These are phyloP conservation scores for Eulemur macaco DNA, from an alignment of 2,113 vertebrate species.

Conservation along the genomic window DNA sequence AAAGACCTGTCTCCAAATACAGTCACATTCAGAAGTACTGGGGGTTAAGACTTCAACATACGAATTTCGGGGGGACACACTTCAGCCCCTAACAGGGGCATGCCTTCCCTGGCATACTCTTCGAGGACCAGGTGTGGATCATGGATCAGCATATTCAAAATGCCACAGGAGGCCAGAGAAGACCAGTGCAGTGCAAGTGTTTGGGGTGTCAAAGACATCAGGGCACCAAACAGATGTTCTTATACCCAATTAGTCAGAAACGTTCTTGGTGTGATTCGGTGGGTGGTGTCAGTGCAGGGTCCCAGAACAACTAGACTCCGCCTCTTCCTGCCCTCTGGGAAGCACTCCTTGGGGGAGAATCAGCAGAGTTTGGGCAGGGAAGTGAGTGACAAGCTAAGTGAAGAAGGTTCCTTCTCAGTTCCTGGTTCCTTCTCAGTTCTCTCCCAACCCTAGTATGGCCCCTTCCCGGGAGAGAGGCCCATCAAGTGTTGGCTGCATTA, in stretches of 20 bases:
- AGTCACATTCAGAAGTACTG: neutral
- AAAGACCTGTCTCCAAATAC: neutral
- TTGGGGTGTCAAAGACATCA: neutral
- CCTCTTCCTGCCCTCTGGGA: neutral
- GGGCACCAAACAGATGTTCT: neutral
- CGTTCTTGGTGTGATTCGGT: neutral
- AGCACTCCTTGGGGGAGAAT: fast-evolving
- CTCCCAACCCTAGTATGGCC: neutral
- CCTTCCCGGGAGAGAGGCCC: neutral
- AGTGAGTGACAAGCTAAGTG: neutral
- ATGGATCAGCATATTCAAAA: neutral
- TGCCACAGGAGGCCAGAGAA: neutral
- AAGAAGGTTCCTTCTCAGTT: neutral
- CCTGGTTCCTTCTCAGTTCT: neutral
- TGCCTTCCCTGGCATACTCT: neutral
- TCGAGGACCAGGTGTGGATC: neutral
- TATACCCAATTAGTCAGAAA: neutral
- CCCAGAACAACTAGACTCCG: neutral
- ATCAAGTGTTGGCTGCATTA: neutral
- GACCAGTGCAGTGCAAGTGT: neutral
- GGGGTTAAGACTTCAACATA: neutral
- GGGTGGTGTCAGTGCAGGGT: neutral
- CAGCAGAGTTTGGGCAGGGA: neutral
- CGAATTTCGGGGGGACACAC: neutral
- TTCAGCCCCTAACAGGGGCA: neutral